phyloP scores from a whole-genome alignment of 2,113 vertebrate genomes.

The Isurus oxyrinchus region DNA sequence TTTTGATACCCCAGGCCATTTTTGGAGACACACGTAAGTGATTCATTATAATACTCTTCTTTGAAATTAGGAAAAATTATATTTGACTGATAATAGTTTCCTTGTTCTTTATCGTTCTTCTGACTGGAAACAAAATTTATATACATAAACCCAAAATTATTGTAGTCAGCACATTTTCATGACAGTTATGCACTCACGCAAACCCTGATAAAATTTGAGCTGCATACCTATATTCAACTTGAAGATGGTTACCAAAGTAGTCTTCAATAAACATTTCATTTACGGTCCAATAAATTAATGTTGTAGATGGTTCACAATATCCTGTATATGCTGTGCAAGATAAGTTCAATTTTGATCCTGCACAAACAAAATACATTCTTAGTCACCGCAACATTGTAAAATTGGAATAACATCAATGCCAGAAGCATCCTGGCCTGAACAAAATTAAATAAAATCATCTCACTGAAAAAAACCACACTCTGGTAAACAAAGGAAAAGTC shows the following conservation, averaged over 20 bases:
- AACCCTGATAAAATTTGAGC: neutral
- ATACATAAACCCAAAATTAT: neutral
- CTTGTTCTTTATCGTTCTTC: neutral
- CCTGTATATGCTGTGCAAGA: neutral
- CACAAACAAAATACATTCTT: neutral
- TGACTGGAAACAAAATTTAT: neutral
- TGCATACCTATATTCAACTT: neutral
- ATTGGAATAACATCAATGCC: neutral
- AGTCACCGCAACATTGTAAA: neutral
- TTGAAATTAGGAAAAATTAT: neutral
- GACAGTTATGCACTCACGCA: neutral
- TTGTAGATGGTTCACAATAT: neutral
- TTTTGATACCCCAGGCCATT: conserved; percentile 12
- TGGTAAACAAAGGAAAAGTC: neutral
- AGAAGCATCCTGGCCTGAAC: neutral
- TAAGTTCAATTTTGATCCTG: conserved; percentile 25
- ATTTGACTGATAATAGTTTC: neutral
- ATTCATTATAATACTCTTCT: conserved; percentile 4
- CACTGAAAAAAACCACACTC: neutral
- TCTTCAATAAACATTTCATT: conserved; percentile 25
- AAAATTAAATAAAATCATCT: neutral
- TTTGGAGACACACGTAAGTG: neutral
- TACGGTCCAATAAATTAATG: neutral
- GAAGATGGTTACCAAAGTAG: neutral
- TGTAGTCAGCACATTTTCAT: neutral